Percentiles rank a stretch among this genome's conserved stretches.
Conservation (phyloP, 2,113 vertebrate genomes). For the Baryphthengus martii region DNA sequence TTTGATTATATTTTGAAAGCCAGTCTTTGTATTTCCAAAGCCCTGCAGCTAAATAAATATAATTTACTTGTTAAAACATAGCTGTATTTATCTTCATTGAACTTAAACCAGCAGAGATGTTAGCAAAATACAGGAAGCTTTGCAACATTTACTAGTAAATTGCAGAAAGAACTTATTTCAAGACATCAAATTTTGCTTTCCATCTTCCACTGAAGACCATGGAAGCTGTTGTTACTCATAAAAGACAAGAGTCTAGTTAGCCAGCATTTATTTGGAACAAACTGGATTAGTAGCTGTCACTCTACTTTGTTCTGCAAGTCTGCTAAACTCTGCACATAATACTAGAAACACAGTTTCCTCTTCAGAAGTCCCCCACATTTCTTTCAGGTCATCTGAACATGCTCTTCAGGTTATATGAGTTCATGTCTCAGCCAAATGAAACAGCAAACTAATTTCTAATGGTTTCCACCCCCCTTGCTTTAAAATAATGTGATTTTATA, state of each 20-base stretch:
- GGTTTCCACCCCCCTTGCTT: background rate
- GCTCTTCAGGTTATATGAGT: background rate
- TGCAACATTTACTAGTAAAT: background rate
- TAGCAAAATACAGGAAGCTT: background rate
- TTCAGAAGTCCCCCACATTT: background rate
- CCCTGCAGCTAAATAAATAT: background rate
- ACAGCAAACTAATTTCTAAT: background rate
- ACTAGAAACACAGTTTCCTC: background rate
- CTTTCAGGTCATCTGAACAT: background rate
- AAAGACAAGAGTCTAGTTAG: background rate
- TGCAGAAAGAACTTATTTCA: background rate
- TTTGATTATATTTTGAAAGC: background rate
- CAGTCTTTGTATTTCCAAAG: background rate
- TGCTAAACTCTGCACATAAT: background rate
- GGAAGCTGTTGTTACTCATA: background rate
- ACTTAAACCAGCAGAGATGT: background rate
- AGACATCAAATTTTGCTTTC: background rate
- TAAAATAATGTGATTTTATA: background rate
- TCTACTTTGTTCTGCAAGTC: background rate
- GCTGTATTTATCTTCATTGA: background rate
- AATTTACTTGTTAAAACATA: background rate
- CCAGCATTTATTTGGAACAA: background rate
- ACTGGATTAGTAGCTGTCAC: background rate
- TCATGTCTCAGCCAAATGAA: background rate
- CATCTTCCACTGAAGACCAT: background rate